Percentiles rank a stretch among this genome's conserved stretches.
Conservation (phyloP, 2,888 invertebrate genomes). For the Alloplasta piceator region DNA sequence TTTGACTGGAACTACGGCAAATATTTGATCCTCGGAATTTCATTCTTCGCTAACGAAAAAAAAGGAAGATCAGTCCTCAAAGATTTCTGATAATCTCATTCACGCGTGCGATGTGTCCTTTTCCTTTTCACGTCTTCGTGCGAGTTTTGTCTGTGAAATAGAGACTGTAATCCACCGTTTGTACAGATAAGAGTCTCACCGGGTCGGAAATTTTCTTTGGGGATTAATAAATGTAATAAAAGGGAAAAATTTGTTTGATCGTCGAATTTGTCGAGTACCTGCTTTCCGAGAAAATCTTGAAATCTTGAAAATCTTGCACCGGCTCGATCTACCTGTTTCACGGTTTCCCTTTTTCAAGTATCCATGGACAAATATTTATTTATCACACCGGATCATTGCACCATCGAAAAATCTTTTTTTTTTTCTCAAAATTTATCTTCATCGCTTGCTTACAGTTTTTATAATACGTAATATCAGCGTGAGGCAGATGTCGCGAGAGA, state of each 20-base stretch:
- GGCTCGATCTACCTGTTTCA: conserved; percentile 45
- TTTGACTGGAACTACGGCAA: conserved; percentile 38
- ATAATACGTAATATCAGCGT: no score
- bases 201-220: conserved; percentile 24
- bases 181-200: conserved; percentile 47
- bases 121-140: conserved; percentile 28
- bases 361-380: conserved; percentile 1
- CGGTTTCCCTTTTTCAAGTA: conserved; percentile 28
- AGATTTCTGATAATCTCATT: conserved; percentile 62
- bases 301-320: conserved; percentile 14
- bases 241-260: conserved; percentile 51
- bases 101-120: conserved; percentile 26
- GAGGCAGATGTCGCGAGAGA: no score
- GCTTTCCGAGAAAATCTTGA: conserved; percentile 52
- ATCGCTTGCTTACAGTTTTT: not conserved
- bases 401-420: conserved; percentile 33
- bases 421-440: conserved; percentile 34
- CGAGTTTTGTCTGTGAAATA: conserved; percentile 6
- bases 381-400: conserved; percentile 17
- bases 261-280: conserved; percentile 56
- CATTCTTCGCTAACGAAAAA: conserved; percentile 24
- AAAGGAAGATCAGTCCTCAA: conserved; percentile 48
- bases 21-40: conserved; percentile 26
- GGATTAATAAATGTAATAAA: conserved; percentile 52
- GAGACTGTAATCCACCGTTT: conserved; percentile 4